Evolutionary conservation across 2,113 vertebrate genomes (phyloP).

Genomic region (Dunckerocampus dactyliophorus): DNA sequence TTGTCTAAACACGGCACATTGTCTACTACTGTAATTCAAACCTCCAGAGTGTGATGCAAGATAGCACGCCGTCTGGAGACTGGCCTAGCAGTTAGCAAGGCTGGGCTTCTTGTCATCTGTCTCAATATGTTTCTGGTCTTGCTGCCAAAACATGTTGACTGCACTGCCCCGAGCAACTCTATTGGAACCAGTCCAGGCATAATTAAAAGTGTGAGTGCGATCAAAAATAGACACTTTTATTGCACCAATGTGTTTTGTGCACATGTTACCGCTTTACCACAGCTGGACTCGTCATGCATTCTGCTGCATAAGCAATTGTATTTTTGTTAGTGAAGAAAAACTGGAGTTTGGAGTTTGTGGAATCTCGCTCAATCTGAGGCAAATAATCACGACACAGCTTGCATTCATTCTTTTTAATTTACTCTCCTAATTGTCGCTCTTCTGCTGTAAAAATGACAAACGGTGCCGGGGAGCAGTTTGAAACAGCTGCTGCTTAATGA

Average conservation of each 20-base stretch:
- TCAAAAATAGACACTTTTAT: conserved; percentile 1
- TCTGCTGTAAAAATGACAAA: background rate
- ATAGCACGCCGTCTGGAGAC: background rate
- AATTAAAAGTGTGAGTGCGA: background rate
- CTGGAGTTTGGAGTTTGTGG: background rate
- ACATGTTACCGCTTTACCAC: background rate
- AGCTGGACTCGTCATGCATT: background rate
- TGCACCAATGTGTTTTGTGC: conserved; percentile 1
- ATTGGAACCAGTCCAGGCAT: background rate
- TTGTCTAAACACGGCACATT: background rate
- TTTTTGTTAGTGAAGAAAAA: background rate
- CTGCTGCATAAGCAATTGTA: background rate
- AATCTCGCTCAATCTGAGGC: background rate
- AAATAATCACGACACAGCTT: no score
- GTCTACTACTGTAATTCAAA: background rate
- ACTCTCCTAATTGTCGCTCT: background rate
- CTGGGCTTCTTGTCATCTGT: background rate
- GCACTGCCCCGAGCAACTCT: background rate
- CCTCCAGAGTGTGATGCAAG: background rate
- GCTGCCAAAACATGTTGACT: conserved; percentile 1
- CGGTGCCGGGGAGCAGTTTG: background rate
- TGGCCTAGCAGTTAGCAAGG: background rate
- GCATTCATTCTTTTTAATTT: background rate
- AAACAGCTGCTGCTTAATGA: background rate
- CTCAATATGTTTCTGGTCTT: conserved; percentile 7